These are phyloP conservation scores for Coturnix japonica DNA, from an alignment of 2,113 vertebrate genomes.

Conservation along the genomic window DNA sequence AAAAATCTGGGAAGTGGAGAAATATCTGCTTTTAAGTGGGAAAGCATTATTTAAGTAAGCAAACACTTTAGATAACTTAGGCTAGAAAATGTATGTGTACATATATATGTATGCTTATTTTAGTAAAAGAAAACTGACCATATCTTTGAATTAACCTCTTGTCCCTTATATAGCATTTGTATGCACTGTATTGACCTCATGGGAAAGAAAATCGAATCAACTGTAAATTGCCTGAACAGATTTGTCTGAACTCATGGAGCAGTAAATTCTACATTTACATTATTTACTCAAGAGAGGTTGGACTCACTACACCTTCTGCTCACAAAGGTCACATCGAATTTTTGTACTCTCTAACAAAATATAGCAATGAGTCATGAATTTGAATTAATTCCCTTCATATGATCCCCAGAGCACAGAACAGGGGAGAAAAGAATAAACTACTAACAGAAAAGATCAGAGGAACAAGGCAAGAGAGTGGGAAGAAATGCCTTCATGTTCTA, in stretches of 20 bases:
- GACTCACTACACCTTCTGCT: conserved; percentile 29
- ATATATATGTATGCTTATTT: neutral
- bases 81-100: conserved; percentile 19
- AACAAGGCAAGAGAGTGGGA: neutral
- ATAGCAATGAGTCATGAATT: neutral
- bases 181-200: conserved; percentile 32
- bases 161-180: neutral
- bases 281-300: conserved; percentile 40
- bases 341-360: neutral
- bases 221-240: conserved; percentile 49
- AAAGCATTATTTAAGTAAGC: conserved; percentile 23
- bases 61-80: conserved; percentile 25
- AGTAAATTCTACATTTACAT: conserved; percentile 56
- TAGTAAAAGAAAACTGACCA: neutral
- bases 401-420: neutral
- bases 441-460: conserved; percentile 29
- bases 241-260: conserved; percentile 40
- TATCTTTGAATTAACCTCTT: conserved; percentile 35
- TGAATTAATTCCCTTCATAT: neutral
- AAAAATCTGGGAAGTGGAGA: conserved; percentile 37
- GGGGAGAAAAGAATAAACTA: neutral
- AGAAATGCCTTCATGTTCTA: conserved; percentile 15
- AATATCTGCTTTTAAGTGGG: conserved; percentile 52
- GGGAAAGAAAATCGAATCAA: conserved; percentile 44
- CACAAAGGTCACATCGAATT: neutral